phyloP scores from a whole-genome alignment of 2,113 vertebrate species.

The Pseudolaguvia tuberculata region DNA sequence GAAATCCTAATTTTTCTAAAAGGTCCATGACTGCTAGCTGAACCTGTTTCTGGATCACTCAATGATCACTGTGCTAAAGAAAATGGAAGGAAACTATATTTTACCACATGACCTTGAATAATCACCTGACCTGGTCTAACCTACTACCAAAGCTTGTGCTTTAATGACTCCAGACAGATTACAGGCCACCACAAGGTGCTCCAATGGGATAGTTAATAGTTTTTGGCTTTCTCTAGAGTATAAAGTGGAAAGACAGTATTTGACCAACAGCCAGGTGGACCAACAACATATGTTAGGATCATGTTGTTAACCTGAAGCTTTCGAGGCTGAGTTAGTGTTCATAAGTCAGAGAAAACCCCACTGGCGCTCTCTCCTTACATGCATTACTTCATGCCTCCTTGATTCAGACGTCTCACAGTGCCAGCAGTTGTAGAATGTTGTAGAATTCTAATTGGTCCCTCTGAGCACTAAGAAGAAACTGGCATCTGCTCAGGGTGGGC shows the following conservation, averaged over 20 bases:
- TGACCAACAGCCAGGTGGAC: constrained; percentile 17
- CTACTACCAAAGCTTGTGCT: neutral
- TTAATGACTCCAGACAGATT: neutral
- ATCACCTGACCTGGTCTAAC: neutral
- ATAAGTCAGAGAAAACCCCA: constrained; percentile 17
- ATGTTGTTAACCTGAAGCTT: constrained; percentile 26
- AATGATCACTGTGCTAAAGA: neutral
- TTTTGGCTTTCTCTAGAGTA: constrained; percentile 24
- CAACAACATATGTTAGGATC: constrained; percentile 39
- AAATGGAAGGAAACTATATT: neutral
- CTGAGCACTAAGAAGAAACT: constrained; percentile 57
- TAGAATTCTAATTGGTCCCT: constrained; percentile 68
- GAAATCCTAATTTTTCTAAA: too few relatives aligned
- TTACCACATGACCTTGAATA: neutral
- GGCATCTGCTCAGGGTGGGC: constrained; percentile 63
- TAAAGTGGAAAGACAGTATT: constrained; percentile 44
- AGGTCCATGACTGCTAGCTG: too few relatives aligned
- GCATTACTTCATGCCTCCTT: constrained; percentile 27
- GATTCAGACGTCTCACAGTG: constrained; percentile 48
- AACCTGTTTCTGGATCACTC: neutral
- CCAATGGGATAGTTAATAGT: neutral
- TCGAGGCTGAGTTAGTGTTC: constrained; percentile 48
- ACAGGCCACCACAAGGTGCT: neutral
- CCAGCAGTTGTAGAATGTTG: constrained; percentile 65
- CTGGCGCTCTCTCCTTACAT: constrained; percentile 24